Conservation (phyloP, 2,113 vertebrate species). For the Procavia capensis region DNA sequence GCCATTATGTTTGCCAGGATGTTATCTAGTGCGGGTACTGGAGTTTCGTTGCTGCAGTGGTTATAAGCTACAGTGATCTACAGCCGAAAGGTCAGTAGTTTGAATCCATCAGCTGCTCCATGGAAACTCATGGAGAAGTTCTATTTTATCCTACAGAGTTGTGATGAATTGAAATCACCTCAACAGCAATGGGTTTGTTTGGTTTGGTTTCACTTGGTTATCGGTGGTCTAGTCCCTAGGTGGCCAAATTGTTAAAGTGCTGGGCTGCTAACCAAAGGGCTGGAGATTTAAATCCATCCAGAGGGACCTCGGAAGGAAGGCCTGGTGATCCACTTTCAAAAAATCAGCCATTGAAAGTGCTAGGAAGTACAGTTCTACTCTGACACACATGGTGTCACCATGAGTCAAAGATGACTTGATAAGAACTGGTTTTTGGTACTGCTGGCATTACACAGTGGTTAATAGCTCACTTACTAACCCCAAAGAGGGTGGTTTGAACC, state of each 20-base stretch:
- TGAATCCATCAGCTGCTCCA: too few species aligned
- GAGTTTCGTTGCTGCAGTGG: too few species aligned
- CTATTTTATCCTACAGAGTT: too few species aligned
- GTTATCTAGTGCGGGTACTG: fast-evolving
- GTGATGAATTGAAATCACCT: too few species aligned
- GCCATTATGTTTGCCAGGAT: too few species aligned
- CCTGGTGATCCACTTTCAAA: not conserved
- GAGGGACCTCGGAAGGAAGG: not conserved
- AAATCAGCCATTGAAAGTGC: not conserved
- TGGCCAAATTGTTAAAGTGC: not conserved
- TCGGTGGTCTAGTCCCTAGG: not conserved
- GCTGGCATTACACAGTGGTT: not conserved
- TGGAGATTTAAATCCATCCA: not conserved
- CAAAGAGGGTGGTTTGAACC: not conserved
- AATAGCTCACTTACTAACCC: not conserved
- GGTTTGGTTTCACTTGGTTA: too few species aligned
- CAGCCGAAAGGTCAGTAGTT: too few species aligned
- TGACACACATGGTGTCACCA: not conserved
- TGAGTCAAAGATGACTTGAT: too few species aligned
- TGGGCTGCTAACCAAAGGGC: not conserved
- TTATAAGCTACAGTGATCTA: too few species aligned
- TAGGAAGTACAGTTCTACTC: not conserved
- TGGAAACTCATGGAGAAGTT: too few species aligned
- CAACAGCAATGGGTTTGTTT: too few species aligned
- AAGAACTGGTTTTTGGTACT: not conserved